Base-by-base conservation (phyloP, 2,113 vertebrate genomes). In the Dinomys branickii region DNA sequence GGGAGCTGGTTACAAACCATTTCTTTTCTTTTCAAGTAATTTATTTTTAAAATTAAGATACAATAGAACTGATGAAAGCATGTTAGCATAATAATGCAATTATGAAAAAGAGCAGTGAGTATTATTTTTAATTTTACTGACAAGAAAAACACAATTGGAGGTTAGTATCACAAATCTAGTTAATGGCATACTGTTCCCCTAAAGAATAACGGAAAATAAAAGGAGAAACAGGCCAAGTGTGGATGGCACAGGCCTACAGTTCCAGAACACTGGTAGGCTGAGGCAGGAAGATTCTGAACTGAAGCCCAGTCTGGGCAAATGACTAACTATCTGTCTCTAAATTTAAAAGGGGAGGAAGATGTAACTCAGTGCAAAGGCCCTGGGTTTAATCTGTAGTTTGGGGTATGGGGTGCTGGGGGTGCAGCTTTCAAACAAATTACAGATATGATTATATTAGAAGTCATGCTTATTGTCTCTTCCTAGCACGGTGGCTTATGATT, bases 21-120 rank as follows among this genome's bases (percentile, higher is more conserved):
- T 81, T 35, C 35, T 95, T 65, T 81, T 35, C 35, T 95, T 54
- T 75, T 86, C 78, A 56, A 95, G 85, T 47, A 88, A 33, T 65
- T 84, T 35, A 75, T 81, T 92, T 93, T 47, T 38, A 3, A 92
- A 83, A 41, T 41, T 71, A 65, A 77, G 17, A 58, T 20, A 88
- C 20, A 88, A 69, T 44, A 22, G 59, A 96, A 91, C 24, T 41
- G 22, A 86, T 75, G 6, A 85, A 73, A 84, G 20, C 14, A 82
- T 75, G 41, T 1, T 59, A 61, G 28, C 19, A 77, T 56, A 90
- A 92, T 28, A 75, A 11, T 65, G 14, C 13, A 88, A 65, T 41
- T 85, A 77, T 7, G 47, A 65, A 80, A 88, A 88, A 85, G n/a
- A 85, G 56, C 61, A 77, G n/a, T 52, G 5, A 41, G 38, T 28